Evolutionary conservation across 1,140 invertebrate species (phyloP).

Genomic region (Plectrocnemia conspersa): DNA sequence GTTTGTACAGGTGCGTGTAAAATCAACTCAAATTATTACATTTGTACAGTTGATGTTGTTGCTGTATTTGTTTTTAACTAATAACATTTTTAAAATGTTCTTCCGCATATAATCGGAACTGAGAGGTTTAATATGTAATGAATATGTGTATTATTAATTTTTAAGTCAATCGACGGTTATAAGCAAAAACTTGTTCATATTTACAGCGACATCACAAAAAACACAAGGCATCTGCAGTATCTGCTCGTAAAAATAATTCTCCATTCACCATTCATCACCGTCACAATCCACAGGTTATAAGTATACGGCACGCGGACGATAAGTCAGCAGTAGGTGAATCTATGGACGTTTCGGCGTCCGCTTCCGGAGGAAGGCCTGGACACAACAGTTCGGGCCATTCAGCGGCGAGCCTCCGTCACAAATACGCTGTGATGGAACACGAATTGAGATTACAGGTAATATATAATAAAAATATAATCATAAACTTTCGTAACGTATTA

Average conservation of each 20-base stretch:
- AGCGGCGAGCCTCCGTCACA: conserved; percentile 42
- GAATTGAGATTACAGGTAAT: conserved; percentile 48
- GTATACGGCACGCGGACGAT: conserved; percentile 21
- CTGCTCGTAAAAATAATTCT: not conserved
- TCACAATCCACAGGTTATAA: conserved; percentile 38
- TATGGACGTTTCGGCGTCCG: conserved; percentile 32
- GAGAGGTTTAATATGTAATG: too few relatives aligned
- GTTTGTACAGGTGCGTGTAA: conserved; percentile 15
- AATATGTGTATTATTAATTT: too few relatives aligned
- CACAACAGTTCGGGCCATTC: conserved; percentile 30
- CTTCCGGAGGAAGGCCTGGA: conserved; percentile 41
- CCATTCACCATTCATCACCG: conserved; percentile 28
- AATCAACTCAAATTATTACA: too few relatives aligned
- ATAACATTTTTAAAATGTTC: too few relatives aligned
- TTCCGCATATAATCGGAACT: too few relatives aligned
- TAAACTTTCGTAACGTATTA: not conserved
- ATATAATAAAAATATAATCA: not conserved
- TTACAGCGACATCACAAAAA: conserved; percentile 6
- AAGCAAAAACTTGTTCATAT: too few relatives aligned
- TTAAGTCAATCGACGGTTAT: too few relatives aligned
- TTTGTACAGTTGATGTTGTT: too few relatives aligned
- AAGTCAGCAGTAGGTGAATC: conserved; percentile 6
- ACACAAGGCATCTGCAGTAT: not conserved
- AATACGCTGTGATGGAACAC: conserved; percentile 49
- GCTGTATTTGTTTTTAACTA: too few relatives aligned